These are phyloP conservation scores for Grammomys surdaster DNA, from an alignment of 2,113 vertebrate genomes.

Conservation along the genomic window DNA sequence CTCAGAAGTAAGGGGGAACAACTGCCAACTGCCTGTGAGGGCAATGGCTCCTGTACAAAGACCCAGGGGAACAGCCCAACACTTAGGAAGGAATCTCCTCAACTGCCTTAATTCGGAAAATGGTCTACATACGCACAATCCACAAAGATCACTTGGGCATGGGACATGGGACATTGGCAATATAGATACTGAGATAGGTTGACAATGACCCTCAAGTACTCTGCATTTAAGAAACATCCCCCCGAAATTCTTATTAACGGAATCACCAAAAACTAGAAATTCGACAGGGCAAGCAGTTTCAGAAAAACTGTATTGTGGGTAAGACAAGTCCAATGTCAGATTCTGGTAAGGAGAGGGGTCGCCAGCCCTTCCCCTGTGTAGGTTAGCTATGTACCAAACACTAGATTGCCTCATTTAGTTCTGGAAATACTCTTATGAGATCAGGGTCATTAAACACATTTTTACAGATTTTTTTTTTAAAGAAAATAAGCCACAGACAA, in stretches of 20 bases:
- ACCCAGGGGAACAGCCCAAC: neutral
- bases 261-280: slow-evolving; percentile 38
- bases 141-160: neutral
- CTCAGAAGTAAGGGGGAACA: neutral
- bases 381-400: accelerated
- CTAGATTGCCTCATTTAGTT: neutral
- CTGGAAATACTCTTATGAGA: neutral
- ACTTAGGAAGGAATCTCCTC: neutral
- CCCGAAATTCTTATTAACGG: neutral
- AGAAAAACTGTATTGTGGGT: neutral
- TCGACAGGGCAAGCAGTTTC: neutral
- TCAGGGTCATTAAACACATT: slow-evolving; percentile 37
- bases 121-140: neutral
- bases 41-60: neutral
- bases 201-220: neutral
- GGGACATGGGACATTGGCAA: neutral
- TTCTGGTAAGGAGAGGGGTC: too few species aligned
- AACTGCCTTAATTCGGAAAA: slow-evolving; percentile 16
- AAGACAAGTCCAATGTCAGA: neutral
- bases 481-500: slow-evolving; percentile 41
- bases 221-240: neutral
- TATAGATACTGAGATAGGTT: neutral
- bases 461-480: slow-evolving; percentile 14
- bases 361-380: neutral
- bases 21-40: neutral